Percentiles rank a stretch among this genome's conserved stretches.
Conservation (phyloP, 2,888 invertebrate genomes). For the Coleophora deauratella region DNA sequence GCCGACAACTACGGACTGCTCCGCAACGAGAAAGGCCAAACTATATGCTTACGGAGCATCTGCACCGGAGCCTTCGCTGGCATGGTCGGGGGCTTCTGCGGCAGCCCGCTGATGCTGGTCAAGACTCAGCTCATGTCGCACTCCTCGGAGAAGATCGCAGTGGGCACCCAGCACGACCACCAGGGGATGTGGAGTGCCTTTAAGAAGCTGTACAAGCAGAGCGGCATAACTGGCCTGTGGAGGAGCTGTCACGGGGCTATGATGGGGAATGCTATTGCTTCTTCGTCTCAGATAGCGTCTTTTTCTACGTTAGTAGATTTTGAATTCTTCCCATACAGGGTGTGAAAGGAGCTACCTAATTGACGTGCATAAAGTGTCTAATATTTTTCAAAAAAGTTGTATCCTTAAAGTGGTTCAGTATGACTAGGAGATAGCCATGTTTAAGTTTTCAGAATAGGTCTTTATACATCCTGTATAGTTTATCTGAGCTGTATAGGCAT, state of each 20-base stretch:
- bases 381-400: neutral
- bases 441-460: too few relatives aligned
- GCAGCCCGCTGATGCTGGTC: constrained; percentile 91
- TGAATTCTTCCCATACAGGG: neutral
- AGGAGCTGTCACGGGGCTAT: constrained; percentile 85
- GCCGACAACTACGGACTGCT: constrained; percentile 78
- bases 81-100: constrained; percentile 82
- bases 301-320: constrained; percentile 74
- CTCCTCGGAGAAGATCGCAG: constrained; percentile 84
- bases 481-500: too few relatives aligned
- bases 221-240: constrained; percentile 76
- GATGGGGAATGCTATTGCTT: constrained; percentile 86
- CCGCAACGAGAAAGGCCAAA: constrained; percentile 77
- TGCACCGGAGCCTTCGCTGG: constrained; percentile 86
- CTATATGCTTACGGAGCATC: constrained; percentile 79
- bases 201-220: constrained; percentile 69
- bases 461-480: too few relatives aligned
- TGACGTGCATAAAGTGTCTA: neutral
- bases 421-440: too few relatives aligned
- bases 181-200: constrained; percentile 79
- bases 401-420: too few relatives aligned
- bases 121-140: constrained; percentile 91
- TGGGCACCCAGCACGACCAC: constrained; percentile 90
- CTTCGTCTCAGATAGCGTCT: constrained; percentile 86
- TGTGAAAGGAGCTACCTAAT: neutral